Conservation (phyloP, 1,140 invertebrate genomes). For the Drosophila obscura region DNA sequence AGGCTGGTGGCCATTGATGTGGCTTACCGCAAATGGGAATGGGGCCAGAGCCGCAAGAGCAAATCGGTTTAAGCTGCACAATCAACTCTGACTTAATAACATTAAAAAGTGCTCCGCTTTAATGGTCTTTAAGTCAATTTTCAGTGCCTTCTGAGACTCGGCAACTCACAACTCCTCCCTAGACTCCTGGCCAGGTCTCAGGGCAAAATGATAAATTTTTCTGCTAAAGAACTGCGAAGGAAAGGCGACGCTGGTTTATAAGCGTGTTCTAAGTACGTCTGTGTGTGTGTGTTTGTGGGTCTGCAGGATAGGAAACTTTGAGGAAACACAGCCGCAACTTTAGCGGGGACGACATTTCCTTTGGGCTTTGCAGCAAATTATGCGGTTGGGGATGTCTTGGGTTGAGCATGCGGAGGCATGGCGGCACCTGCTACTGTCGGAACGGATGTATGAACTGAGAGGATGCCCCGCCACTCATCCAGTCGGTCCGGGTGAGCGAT, state of each 20-base stretch:
- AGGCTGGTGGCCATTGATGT: slow-evolving; percentile 49
- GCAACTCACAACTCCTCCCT: slow-evolving; percentile 10
- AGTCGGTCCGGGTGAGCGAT: slow-evolving; percentile 54
- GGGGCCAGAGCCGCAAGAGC: slow-evolving; percentile 13
- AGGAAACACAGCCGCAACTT: slow-evolving; percentile 64
- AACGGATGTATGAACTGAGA: slow-evolving; percentile 20
- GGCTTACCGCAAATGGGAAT: slow-evolving; percentile 35
- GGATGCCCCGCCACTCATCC: slow-evolving; percentile 36
- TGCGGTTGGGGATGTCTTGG: slow-evolving; percentile 49
- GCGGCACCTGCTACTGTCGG: slow-evolving; percentile 61
- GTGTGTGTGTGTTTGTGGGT: slow-evolving; percentile 22
- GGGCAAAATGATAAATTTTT: slow-evolving; percentile 58
- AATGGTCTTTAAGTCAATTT: slow-evolving; percentile 68
- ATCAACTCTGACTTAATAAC: slow-evolving; percentile 68
- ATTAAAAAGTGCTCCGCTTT: slow-evolving; percentile 53
- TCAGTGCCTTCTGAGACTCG: not conserved
- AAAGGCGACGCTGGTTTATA: slow-evolving; percentile 36
- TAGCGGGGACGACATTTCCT: slow-evolving; percentile 60
- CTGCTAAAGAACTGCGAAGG: slow-evolving; percentile 50
- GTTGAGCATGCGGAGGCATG: slow-evolving; percentile 4
- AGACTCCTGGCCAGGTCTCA: slow-evolving; percentile 6
- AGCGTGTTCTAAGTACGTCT: not conserved
- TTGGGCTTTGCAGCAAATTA: slow-evolving; percentile 64
- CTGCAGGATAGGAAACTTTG: slow-evolving; percentile 56
- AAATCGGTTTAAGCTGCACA: slow-evolving; percentile 57